Percentiles rank a stretch among this genome's conserved stretches.
These are phyloP conservation scores for Acrocephalus scirpaceus DNA, from an alignment of 2,797 vertebrate genomes.

Conservation along the genomic window DNA sequence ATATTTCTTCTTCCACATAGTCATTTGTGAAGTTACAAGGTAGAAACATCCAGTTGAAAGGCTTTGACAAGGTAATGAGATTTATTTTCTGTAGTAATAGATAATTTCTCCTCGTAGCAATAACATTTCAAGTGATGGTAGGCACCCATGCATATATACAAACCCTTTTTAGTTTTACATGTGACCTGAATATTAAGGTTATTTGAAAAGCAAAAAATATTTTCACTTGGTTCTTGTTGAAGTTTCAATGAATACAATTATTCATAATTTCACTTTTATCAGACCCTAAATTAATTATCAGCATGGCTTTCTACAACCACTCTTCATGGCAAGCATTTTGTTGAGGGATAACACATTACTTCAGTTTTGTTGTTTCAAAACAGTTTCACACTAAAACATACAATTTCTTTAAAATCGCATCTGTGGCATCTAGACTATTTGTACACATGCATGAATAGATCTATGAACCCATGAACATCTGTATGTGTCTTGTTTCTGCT, in stretches of 20 bases:
- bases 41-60: neutral
- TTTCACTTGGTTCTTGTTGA: neutral
- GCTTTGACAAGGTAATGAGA: slow-evolving; percentile 11
- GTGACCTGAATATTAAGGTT: neutral
- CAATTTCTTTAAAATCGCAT: neutral
- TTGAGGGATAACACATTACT: neutral
- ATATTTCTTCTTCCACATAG: neutral
- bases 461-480: neutral
- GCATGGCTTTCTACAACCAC: neutral
- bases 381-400: neutral
- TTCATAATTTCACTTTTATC: neutral
- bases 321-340: neutral
- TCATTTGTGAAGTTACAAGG: neutral
- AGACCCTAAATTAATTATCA: neutral
- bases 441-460: neutral
- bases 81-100: slow-evolving; percentile 14
- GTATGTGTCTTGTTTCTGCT: neutral
- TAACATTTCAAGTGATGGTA: neutral
- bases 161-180: neutral
- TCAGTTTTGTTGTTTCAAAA: neutral
- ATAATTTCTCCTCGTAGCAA: neutral
- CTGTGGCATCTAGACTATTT: neutral
- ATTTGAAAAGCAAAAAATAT: neutral
- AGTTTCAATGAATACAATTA: neutral
- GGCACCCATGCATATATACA: neutral